phyloP scores from a whole-genome alignment of 2,797 vertebrate species.

The Carduelis carduelis region DNA sequence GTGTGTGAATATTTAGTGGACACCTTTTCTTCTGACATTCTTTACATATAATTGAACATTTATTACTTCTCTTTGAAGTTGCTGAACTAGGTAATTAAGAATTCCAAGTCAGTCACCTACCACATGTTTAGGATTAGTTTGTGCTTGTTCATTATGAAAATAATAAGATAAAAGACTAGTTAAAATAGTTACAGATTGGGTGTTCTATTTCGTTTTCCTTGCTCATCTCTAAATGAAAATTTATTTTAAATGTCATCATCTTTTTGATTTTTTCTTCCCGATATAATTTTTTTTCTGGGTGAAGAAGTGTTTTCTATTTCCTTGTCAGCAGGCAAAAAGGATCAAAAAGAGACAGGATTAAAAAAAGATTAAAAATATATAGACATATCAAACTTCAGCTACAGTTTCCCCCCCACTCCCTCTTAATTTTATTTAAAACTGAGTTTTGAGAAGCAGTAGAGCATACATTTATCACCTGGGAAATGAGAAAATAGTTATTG shows the following conservation, averaged over 20 bases:
- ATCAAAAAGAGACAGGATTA: not conserved
- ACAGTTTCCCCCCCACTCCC: rapidly evolving
- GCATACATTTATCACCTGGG: not conserved
- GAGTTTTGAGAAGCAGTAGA: not conserved
- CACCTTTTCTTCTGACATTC: not conserved
- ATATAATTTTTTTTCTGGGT: rapidly evolving
- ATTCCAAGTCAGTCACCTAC: not conserved
- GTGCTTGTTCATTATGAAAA: not conserved
- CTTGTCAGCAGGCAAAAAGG: not conserved
- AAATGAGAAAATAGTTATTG: not conserved
- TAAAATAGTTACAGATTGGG: not conserved
- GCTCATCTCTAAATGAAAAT: not conserved
- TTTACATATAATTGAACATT: not conserved
- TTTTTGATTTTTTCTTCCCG: not conserved
- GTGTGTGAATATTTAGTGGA: not conserved
- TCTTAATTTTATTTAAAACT: not conserved
- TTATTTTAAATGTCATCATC: not conserved
- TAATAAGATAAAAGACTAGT: not conserved
- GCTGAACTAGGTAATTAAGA: not conserved
- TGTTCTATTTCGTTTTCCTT: not conserved
- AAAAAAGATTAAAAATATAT: not conserved
- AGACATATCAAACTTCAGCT: not conserved
- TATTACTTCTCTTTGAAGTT: not conserved
- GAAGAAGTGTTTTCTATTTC: not conserved
- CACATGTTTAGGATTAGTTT: not conserved